Base-by-base conservation (phyloP, 2,888 invertebrate species). In the Flexamia atlantica region DNA sequence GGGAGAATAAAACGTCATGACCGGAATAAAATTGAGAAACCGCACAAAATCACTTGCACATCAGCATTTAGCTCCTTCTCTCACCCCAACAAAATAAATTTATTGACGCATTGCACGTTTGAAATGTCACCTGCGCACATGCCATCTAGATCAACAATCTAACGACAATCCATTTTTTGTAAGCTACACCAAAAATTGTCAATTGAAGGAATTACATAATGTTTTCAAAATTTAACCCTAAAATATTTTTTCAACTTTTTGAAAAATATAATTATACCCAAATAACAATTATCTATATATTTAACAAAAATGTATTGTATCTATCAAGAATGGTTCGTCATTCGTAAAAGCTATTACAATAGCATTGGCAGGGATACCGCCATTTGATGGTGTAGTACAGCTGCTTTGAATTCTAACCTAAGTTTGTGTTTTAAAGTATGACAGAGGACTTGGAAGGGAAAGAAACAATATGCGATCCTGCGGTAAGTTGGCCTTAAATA, bases 381-480 rank as follows among this genome's bases (percentile, higher is more conserved):
- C 84, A 84, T 82, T 85, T 85, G 70, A 42, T 79, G 23, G 80
- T 36, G 42, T 17, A 83, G n/a, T 53, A 68, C 85, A 85, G 85
- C 85, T 85, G 85, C 82, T 85, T 36, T 46, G 60, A 79, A 80
- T 82, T 82, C 84, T 82, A 83, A 86, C 82, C 82, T 82, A 72
- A 70, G 84, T 76, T 76, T 46, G 30, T 23, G 76, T 76, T 57
- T 23, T 1, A 76, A 85, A 86, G 84, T 84, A 87, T 88, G 87
- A 90, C 91, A 90, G 91, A 91, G 87, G 91, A 91, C 87, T 90
- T 91, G 85, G 92, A 92, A 87, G 91, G 91, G 87, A 90, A 93
- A 88, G 90, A 90, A 86, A 95, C 96, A 88, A 95, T 97, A 92
- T 97, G 97, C 92, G 97, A 97, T 91, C 96, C 97, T 85, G 94